Evolutionary conservation across 2,797 vertebrate species (phyloP).

Genomic region (Amazona ochrocephala): DNA sequence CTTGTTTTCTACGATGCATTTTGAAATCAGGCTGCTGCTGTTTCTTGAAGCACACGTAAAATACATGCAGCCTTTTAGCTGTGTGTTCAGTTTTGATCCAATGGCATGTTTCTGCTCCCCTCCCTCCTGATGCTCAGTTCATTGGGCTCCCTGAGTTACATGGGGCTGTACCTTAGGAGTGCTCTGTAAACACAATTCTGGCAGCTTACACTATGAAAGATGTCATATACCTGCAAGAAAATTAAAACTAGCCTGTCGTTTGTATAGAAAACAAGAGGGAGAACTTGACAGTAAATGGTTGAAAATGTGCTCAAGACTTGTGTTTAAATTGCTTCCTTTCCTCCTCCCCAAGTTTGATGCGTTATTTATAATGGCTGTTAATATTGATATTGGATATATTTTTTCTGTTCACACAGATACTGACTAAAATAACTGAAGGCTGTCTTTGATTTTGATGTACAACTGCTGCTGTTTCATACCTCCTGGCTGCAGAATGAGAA

Average conservation of each 20-base stretch:
- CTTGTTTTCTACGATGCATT: neutral
- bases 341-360: neutral
- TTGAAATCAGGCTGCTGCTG: neutral
- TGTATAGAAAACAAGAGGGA: neutral
- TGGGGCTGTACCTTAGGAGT: neutral
- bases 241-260: accelerated
- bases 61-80: neutral
- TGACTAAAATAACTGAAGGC: neutral
- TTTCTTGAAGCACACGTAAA: neutral
- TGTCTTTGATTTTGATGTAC: neutral
- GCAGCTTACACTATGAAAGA: neutral
- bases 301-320: neutral
- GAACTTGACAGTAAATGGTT: neutral
- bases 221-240: neutral
- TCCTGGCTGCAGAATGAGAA: neutral
- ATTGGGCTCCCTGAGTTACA: accelerated
- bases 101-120: neutral
- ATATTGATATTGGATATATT: neutral
- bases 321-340: neutral
- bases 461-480: neutral
- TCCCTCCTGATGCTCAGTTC: neutral
- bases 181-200: neutral
- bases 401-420: neutral
- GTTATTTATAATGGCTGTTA: neutral
- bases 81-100: neutral